Conservation (phyloP, 2,797 vertebrate genomes). For the Megalops cyprinoides region DNA sequence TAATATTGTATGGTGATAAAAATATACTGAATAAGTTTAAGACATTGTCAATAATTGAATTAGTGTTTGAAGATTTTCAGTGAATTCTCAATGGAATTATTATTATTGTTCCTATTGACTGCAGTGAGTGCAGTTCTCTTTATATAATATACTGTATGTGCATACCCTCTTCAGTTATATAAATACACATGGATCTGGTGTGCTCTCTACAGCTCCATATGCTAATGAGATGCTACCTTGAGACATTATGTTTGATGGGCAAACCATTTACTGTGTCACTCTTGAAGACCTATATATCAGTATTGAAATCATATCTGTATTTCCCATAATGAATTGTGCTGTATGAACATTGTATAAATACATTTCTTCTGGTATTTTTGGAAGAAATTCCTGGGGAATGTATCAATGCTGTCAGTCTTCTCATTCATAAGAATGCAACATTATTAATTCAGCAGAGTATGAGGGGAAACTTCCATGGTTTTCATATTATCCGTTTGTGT, state of each 20-base stretch:
- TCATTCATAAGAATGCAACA: too few species aligned
- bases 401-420: too few species aligned
- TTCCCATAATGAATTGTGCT: background rate
- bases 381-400: too few species aligned
- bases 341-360: background rate
- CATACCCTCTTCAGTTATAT: background rate
- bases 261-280: background rate
- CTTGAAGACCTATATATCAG: background rate
- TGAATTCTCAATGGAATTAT: too few species aligned
- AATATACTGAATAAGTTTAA: too few species aligned
- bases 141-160: background rate
- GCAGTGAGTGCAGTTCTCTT: background rate
- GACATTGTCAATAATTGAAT: too few species aligned
- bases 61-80: too few species aligned
- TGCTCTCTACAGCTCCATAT: background rate
- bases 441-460: too few species aligned
- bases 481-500: background rate
- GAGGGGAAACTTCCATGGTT: too few species aligned
- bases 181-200: background rate
- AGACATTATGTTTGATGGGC: background rate
- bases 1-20: too few species aligned
- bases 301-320: background rate
- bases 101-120: too few species aligned
- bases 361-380: too few species aligned
- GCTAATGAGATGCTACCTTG: background rate